These are phyloP conservation scores for Rhinogobius similis DNA, from an alignment of 2,113 vertebrate species.

Conservation along the genomic window DNA sequence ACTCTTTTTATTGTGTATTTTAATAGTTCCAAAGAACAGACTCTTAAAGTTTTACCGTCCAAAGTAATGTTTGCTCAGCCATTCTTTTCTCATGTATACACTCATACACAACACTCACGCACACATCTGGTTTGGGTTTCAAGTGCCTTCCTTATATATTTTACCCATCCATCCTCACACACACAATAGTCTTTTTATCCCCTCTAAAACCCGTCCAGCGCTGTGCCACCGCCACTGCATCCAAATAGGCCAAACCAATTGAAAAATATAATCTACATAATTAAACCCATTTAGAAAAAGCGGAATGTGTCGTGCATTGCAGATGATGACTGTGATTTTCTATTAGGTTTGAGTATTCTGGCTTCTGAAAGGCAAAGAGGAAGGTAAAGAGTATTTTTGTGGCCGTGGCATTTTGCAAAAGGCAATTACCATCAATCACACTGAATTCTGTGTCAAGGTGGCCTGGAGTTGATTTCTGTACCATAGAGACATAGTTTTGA, in stretches of 20 bases:
- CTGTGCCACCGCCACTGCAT: constrained; percentile 29
- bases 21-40: constrained; percentile 55
- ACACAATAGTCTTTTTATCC: constrained; percentile 72
- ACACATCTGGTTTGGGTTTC: constrained; percentile 78
- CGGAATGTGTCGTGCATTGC: constrained; percentile 44
- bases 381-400: constrained; percentile 50
- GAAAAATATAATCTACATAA: constrained; percentile 63
- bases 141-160: constrained; percentile 64
- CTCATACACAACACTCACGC: constrained; percentile 29
- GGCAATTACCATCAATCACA: constrained; percentile 77
- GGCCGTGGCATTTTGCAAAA: constrained; percentile 60
- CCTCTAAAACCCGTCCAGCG: constrained; percentile 41
- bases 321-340: constrained; percentile 27
- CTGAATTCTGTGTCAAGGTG: constrained; percentile 71
- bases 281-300: constrained; percentile 51
- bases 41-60: constrained; percentile 27
- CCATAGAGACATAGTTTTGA: constrained; percentile 53
- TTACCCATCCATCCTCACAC: constrained; percentile 56
- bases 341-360: constrained; percentile 43
- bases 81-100: background rate
- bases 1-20: constrained; percentile 52
- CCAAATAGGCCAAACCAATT: constrained; percentile 56
- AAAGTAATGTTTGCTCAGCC: background rate
- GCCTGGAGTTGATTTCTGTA: constrained; percentile 65
- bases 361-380: constrained; percentile 36